Evolutionary conservation across 2,113 vertebrate species (phyloP).

Genomic region (Myiozetetes cayanensis): DNA sequence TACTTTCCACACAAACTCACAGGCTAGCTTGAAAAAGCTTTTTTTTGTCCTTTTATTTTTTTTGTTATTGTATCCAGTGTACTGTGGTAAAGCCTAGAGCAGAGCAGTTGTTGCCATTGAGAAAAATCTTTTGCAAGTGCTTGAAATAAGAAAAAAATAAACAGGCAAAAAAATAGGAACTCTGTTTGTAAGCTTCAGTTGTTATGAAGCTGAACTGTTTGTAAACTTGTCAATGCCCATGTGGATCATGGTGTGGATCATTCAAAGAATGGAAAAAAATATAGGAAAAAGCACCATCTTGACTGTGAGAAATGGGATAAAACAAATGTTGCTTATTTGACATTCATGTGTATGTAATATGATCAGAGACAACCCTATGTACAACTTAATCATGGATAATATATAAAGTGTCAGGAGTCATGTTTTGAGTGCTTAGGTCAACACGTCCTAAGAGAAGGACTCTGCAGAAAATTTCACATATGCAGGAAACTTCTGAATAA

Average conservation of each 20-base stretch:
- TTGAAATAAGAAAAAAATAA: neutral
- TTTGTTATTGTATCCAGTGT: neutral
- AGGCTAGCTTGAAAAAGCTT: neutral
- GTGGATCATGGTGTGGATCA: rapidly evolving
- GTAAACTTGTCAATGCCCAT: neutral
- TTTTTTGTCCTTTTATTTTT: neutral
- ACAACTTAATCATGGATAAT: neutral
- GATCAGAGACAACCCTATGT: neutral
- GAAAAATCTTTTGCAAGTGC: neutral
- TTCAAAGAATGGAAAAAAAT: neutral
- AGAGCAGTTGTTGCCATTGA: neutral
- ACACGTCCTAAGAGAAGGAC: neutral
- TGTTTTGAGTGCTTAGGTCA: neutral
- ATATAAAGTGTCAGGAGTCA: neutral
- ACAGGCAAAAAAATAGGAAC: neutral
- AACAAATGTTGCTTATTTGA: neutral
- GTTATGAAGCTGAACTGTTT: neutral
- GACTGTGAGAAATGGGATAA: neutral
- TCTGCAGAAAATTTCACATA: neutral
- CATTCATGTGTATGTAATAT: neutral
- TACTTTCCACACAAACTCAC: neutral
- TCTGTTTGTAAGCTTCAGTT: neutral
- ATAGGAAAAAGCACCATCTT: neutral
- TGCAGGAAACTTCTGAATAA: neutral
- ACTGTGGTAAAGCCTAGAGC: neutral